phyloP scores from a whole-genome alignment of 2,888 invertebrate genomes.

The Hemicrepidius hirtus region DNA sequence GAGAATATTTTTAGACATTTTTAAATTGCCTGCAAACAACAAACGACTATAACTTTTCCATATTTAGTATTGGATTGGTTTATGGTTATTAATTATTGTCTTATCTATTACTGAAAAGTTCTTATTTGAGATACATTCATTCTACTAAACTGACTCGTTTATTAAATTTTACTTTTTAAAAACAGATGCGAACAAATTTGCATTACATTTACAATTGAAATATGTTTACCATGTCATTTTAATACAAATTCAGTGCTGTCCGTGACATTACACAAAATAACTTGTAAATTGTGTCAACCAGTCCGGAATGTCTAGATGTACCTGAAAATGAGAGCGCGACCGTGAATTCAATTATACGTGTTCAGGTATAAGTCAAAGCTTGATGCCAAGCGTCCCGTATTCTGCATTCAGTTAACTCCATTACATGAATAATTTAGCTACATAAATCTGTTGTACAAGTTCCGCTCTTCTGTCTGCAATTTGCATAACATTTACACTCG shows the following conservation, averaged over 20 bases:
- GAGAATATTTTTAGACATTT: too few species aligned
- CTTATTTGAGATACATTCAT: too few species aligned
- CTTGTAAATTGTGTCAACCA: conserved; percentile 18
- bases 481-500: conserved; percentile 13
- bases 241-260: conserved; percentile 14
- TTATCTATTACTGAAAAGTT: too few species aligned
- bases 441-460: conserved; percentile 28
- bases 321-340: conserved; percentile 3
- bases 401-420: conserved; percentile 13
- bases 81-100: too few species aligned
- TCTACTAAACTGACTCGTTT: too few species aligned
- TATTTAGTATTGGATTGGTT: too few species aligned
- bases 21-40: too few species aligned
- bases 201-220: conserved; percentile 18
- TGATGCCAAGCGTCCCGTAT: not conserved
- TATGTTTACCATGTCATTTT: conserved; percentile 20
- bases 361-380: conserved; percentile 17
- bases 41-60: too few species aligned
- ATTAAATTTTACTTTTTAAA: not conserved
- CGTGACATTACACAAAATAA: conserved; percentile 3
- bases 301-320: not conserved
- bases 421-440: conserved; percentile 18
- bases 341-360: conserved; percentile 22
- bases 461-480: conserved; percentile 12
- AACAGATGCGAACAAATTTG: not conserved